Evolutionary conservation across 2,888 invertebrate genomes (phyloP), one percentile per base, ranked within the genome.

Genomic region (Odontomyia ornata): DNA sequence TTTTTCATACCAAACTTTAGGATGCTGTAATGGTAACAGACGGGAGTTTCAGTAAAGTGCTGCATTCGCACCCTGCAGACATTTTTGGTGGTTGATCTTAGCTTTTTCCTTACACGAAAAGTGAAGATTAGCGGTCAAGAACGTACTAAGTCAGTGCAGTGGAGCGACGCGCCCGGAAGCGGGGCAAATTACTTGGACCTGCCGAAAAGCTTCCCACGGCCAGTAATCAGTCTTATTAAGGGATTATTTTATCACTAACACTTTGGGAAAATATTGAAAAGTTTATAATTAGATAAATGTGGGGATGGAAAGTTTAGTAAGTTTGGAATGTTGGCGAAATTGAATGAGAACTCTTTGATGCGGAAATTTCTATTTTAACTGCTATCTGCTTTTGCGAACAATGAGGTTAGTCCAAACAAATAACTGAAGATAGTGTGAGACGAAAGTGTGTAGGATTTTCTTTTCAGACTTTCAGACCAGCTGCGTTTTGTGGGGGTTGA

Each of bases 301-400:
- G 30, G 27, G 5, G n/a, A 9, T n/a, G n/a, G 30, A 23, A 72
- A 69, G 5, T 69, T 69, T 21, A 11, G n/a, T 4, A 15, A 25
- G 15, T 25, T 23, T 9, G 1, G 9, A 25, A 65, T 47, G 28
- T 30, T 72, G 27, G 56, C 52, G 28, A 72, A 72, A 72, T 72
- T 56, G 57, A 72, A 72, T 72, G 11, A 56, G 30, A 28, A 72
- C n/a, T 72, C 27, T 30, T 21, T 71, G 72, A 73, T 73, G 57
- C 60, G 57, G 21, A 36, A 30, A 52, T 71, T 71, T 2, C 43
- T 15, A 18, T 28, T 64, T 60, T 60, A 60, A 21, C 28, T 28
- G 21, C n/a, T 7, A 28, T 28, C 28, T 27, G 64, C 13, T 28
- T 64, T 64, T 64, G n/a, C 18, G 64, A 28, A 18, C 25, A 28